phyloP scores from a whole-genome alignment of 1,140 invertebrate genomes.

The Carcinoscorpius rotundicauda region DNA sequence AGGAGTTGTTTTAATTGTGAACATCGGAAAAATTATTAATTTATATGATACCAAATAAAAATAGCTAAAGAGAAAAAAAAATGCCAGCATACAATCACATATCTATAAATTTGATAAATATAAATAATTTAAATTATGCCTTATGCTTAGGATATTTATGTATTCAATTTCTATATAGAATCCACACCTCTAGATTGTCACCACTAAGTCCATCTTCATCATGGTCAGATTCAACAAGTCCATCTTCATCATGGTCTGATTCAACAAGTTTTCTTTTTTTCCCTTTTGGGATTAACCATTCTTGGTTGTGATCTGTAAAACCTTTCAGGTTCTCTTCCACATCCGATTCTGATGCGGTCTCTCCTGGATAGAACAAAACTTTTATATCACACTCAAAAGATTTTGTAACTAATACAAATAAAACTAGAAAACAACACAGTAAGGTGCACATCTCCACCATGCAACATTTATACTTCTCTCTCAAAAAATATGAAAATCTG shows the following conservation, averaged over 20 bases:
- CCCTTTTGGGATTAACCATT: slow-evolving; percentile 45
- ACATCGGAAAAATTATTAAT: too few relatives aligned
- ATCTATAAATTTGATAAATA: too few relatives aligned
- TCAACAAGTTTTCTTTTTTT: slow-evolving; percentile 30
- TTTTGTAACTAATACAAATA: slow-evolving; percentile 1
- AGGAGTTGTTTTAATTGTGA: too few relatives aligned
- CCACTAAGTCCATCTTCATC: neutral
- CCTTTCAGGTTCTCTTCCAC: slow-evolving; percentile 30
- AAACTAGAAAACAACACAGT: neutral
- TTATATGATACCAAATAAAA: too few relatives aligned
- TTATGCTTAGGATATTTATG: too few relatives aligned
- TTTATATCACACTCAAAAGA: slow-evolving; percentile 10
- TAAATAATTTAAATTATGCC: too few relatives aligned
- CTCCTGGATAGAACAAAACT: slow-evolving; percentile 9
- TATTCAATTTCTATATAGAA: too few relatives aligned
- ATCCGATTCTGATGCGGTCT: slow-evolving; percentile 19
- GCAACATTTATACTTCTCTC: neutral
- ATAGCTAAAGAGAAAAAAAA: too few relatives aligned
- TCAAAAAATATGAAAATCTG: too few relatives aligned
- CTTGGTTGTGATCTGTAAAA: slow-evolving; percentile 53
- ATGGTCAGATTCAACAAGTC: slow-evolving; percentile 29
- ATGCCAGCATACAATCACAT: too few relatives aligned
- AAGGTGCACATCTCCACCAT: neutral
- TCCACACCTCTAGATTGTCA: too few relatives aligned
- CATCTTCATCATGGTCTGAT: slow-evolving; percentile 34